These are phyloP conservation scores for Paramormyrops hopkinsi DNA, from an alignment of 2,797 vertebrate species.

Conservation along the genomic window DNA sequence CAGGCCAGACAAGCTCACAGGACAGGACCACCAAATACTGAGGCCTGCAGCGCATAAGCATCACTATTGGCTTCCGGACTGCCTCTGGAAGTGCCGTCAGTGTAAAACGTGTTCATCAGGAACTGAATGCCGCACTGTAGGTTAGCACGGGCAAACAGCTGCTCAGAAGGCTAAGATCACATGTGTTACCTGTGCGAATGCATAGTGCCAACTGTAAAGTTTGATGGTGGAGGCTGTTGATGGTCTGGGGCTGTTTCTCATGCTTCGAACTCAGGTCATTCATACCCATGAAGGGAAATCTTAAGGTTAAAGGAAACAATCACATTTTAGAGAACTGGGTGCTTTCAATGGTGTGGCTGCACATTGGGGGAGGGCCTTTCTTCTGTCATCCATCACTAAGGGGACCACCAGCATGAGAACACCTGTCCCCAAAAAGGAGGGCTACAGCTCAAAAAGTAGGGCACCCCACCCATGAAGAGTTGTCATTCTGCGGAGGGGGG, in stretches of 20 bases:
- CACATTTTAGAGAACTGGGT: neutral
- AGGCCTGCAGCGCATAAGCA: neutral
- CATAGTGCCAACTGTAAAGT: neutral
- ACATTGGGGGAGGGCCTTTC: neutral
- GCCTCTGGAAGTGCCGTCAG: neutral
- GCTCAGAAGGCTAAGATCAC: neutral
- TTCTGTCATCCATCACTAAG: neutral
- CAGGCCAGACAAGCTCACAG: neutral
- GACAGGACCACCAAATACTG: neutral
- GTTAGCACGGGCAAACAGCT: neutral
- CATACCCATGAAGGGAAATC: neutral
- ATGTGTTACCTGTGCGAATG: neutral
- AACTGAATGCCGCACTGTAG: neutral
- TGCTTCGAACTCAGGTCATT: neutral
- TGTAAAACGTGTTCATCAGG: neutral
- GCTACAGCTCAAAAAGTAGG: neutral
- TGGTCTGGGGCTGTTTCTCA: neutral
- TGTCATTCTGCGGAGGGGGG: neutral
- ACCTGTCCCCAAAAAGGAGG: neutral
- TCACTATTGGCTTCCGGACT: neutral
- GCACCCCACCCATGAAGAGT: neutral
- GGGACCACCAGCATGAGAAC: neutral
- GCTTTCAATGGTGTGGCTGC: neutral
- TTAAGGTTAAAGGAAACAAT: neutral
- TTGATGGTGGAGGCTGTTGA: neutral